Evolutionary conservation across 2,113 vertebrate genomes (phyloP), one percentile per base, ranked within the genome.

Genomic region (Climacteris rufus): DNA sequence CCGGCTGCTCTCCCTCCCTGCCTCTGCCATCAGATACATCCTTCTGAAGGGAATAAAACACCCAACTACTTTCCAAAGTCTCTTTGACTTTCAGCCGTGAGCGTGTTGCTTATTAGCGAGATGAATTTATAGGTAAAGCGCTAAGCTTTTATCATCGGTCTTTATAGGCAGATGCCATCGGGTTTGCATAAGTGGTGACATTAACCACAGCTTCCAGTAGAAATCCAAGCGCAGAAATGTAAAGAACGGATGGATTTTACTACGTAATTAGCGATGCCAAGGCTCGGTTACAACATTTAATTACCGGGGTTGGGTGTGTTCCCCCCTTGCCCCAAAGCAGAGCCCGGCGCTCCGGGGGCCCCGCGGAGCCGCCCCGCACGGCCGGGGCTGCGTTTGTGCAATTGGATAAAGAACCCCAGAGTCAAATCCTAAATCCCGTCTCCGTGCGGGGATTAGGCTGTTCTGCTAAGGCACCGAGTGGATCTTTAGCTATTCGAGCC

Each of bases 401-500:
- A 94, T 87, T 91, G 90, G 69, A 94, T 97, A 22, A 82, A 95
- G 96, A 97, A 92, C 78, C 87, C 75, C 22, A 27, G 86, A 87
- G 80, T 33, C 85, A 22, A 47, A 97, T 74, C 93, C 97, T 78
- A 98, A 98, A 98, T 97, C 96, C 94, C 13, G 42, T 89, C 83
- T 85, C 35, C 97, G 95, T 93, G 81, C 66, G 80, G 96, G 96
- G 97, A 98, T 98, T 97, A 97, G 92, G 79, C 93, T n/a, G 44
- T 66, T 91, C 63, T 56, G 87, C 89, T 94, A 52, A 92, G 83
- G 92, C 91, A 31, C n/a, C 4, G 81, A 77, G 92, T 87, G 93
- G 91, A 93, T 71, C 97, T 93, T 71, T 37, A 88, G 96, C 91
- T 53, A 20, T 74, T 94, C 76, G 8, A 4, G 72, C 10, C 15